Conservation (phyloP, 1,140 invertebrate genomes). For the Camponotus vicinus region DNA sequence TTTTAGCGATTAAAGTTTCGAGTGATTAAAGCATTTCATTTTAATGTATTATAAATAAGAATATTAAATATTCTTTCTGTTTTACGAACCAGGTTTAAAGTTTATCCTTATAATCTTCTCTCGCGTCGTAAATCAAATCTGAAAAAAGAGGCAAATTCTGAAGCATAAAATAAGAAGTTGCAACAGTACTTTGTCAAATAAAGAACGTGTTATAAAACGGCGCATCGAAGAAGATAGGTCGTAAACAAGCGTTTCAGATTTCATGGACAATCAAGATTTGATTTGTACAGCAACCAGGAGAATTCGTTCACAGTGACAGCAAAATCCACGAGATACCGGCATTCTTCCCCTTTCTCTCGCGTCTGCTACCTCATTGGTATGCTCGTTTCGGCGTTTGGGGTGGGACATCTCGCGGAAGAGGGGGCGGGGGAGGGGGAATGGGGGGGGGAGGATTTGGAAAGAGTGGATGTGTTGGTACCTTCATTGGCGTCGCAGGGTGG, state of each 20-base stretch:
- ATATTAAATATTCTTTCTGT: background rate
- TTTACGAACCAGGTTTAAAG: background rate
- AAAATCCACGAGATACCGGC: slow-evolving; percentile 51
- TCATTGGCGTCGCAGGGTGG: slow-evolving; percentile 68
- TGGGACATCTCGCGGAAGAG: slow-evolving; percentile 53
- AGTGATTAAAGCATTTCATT: background rate
- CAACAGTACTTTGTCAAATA: slow-evolving; percentile 3
- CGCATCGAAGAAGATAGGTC: background rate
- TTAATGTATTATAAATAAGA: background rate
- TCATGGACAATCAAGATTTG: slow-evolving; percentile 51
- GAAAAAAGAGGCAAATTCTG: background rate
- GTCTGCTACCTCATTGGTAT: slow-evolving; percentile 78
- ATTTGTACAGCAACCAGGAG: slow-evolving; percentile 32
- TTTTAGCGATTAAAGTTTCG: background rate
- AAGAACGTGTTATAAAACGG: slow-evolving; percentile 4
- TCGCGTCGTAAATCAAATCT: slow-evolving; percentile 12
- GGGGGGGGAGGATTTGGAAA: slow-evolving; percentile 65
- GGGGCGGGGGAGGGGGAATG: background rate
- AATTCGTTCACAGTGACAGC: slow-evolving; percentile 51
- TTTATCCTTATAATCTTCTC: slow-evolving; percentile 9
- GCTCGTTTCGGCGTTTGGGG: slow-evolving; percentile 75
- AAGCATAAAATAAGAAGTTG: background rate
- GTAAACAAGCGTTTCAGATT: slow-evolving; percentile 44
- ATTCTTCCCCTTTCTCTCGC: slow-evolving; percentile 28
- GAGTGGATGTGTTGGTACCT: slow-evolving; percentile 64